Conservation (phyloP, 2,888 invertebrate species). For the Nebria brevicollis region DNA sequence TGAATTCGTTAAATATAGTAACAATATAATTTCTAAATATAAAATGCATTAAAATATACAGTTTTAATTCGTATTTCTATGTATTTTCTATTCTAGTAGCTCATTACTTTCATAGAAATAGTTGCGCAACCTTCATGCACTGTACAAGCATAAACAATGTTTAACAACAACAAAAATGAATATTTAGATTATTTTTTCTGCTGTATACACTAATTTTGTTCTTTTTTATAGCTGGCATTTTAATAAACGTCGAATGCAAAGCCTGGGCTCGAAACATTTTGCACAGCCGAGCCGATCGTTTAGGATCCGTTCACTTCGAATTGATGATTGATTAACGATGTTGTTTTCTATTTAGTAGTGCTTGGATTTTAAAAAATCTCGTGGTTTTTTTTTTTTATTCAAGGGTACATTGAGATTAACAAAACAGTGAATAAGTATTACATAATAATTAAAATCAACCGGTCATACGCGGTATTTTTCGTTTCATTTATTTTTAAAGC, state of each 20-base stretch:
- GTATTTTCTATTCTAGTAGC: too few species aligned
- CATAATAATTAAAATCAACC: neutral
- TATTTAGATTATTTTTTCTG: neutral
- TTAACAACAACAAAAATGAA: neutral
- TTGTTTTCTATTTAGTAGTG: neutral
- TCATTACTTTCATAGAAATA: neutral
- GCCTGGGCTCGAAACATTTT: conserved; percentile 73
- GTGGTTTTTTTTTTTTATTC: conserved; percentile 14
- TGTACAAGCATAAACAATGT: neutral
- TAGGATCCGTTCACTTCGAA: conserved; percentile 76
- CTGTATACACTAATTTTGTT: neutral
- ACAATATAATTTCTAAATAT: too few species aligned
- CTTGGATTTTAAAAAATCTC: neutral
- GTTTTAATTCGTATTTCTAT: too few species aligned
- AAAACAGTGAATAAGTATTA: neutral
- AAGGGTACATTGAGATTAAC: conserved; percentile 10
- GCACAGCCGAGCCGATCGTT: conserved; percentile 70
- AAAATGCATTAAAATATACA: too few species aligned
- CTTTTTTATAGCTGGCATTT: conserved; percentile 61
- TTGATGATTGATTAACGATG: conserved; percentile 64
- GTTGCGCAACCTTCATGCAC: neutral
- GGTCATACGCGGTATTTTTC: neutral
- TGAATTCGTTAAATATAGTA: too few species aligned
- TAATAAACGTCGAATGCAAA: conserved; percentile 72
- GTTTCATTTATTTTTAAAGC: neutral